Evolutionary conservation across 1,140 invertebrate species (phyloP), one percentile per base, ranked within the genome.

Genomic region (Aphelenchoides besseyi): DNA sequence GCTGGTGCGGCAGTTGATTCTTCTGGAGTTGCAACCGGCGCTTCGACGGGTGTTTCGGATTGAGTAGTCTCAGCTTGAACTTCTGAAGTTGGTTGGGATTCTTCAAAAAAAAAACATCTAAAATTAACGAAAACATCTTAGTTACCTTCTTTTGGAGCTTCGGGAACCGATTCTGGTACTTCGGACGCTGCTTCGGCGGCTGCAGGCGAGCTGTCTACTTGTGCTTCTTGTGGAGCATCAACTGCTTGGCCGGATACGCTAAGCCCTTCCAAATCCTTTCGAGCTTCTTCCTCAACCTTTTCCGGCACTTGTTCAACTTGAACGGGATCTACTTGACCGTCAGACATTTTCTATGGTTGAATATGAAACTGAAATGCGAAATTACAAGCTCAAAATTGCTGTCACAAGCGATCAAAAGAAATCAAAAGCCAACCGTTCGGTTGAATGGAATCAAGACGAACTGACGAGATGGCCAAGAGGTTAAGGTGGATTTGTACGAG

Each of bases 221-320:
- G n/a, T 8, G 26, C 55, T 8, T 64, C 62, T 35, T 35, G 26
- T 59, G 62, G 62, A 59, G 23, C 62, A 8, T 23, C 62, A 18
- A 29, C 3, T 35, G 32, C 23, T 59, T 5, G 3, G 5, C 36
- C 32, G n/a, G 62, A 64, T 57, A n/a, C n/a, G n/a, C n/a, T n/a
- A n/a, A 23, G 54, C 54, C 23, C 3, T 35, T 35, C 62, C 8
- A 23, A 35, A 59, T 5, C 62, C n/a, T 5, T 5, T 32, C 36
- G 3, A 64, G 33, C 53, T 32, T 64, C 62, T 35, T 5, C 23
- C 5, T 5, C 62, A 12, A 9, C 5, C 23, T 64, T 23, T 52
- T 5, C 36, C 26, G 62, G 23, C 12, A 64, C n/a, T n/a, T 8
- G 8, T 23, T 35, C 53, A 59, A 41, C 12, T 64, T 64, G 3